Base-by-base conservation (phyloP, 2,797 vertebrate species). In the Lagorchestes hirsutus region DNA sequence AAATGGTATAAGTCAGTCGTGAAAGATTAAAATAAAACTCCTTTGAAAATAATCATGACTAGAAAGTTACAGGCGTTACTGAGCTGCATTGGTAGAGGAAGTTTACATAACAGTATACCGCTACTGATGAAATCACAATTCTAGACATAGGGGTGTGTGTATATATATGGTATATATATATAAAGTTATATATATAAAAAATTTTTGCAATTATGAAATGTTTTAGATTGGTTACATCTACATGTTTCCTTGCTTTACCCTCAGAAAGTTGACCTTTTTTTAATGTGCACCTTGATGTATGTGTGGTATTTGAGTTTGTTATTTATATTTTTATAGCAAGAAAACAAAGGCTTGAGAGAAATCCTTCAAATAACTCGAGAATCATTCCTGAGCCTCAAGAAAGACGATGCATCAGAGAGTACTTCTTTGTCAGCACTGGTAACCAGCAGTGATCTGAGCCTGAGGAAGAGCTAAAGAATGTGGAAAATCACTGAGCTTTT, bases 331-430 rank as follows among this genome's bases (percentile, higher is more conserved):
- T 98, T 99, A 34, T 92, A 99, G 99, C 98, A 99, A 98, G 99
- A 99, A 99, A 99, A 99, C 98, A 99, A 98, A 92, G 99, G 99
- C 67, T 99, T 99, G 92, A 98, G 99, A 97, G 99, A 99, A 98
- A 99, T 99, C 96, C 99, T 99, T 97, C 99, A 99, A 96, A 99
- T 99, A 98, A 99, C 99, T 93, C 99, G 99, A 34, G 99, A 99
- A 97, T 99, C 99, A 0, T 99, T 99, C 98, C 98, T 99, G 97
- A 98, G 99, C 93, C 99, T 99, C 67, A 99, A 99, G 97, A 99
- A 99, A 97, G 99, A 99, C 0, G 99, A 99, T 28, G 96, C 96
- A 0, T 99, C 99, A 0, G 99, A 99, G 96, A 99, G 98, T 98
- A 99, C 99, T 0, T 99, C 99, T 10, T 98, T 99, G 92, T 99